These are phyloP conservation scores for Quiscalus mexicanus DNA, from an alignment of 2,113 vertebrate species.

Conservation along the genomic window DNA sequence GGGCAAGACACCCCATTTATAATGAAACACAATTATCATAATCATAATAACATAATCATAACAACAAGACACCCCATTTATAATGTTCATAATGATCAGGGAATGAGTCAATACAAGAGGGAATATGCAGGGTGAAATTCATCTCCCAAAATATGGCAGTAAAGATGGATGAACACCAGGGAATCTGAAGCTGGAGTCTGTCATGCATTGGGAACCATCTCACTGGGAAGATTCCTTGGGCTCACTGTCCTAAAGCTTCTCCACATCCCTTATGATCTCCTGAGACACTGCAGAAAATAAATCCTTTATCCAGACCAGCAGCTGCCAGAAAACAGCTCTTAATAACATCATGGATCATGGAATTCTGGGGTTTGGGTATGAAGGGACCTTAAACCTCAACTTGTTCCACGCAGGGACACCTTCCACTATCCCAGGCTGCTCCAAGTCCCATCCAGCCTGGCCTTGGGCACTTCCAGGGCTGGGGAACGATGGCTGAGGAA, in stretches of 20 bases:
- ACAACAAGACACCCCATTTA: background rate
- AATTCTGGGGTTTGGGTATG: background rate
- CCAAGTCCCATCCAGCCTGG: fast-evolving
- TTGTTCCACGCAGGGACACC: background rate
- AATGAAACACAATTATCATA: no score
- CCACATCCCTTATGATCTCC: background rate
- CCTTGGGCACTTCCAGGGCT: background rate
- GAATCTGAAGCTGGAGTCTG: background rate
- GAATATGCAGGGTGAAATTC: background rate
- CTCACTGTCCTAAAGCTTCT: background rate
- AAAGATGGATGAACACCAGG: background rate
- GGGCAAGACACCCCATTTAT: background rate
- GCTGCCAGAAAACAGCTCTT: background rate
- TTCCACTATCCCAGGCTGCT: background rate
- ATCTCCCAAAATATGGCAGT: background rate
- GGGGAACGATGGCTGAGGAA: background rate
- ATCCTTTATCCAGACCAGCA: background rate
- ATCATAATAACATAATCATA: no score
- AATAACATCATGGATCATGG: background rate
- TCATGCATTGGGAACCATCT: background rate
- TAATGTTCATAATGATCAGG: background rate
- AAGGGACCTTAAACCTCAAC: background rate
- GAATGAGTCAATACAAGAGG: background rate
- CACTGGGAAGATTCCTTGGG: background rate
- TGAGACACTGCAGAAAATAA: background rate